Base-by-base conservation (phyloP, 2,888 invertebrate species). In the Sarcophaga caerulescens region DNA sequence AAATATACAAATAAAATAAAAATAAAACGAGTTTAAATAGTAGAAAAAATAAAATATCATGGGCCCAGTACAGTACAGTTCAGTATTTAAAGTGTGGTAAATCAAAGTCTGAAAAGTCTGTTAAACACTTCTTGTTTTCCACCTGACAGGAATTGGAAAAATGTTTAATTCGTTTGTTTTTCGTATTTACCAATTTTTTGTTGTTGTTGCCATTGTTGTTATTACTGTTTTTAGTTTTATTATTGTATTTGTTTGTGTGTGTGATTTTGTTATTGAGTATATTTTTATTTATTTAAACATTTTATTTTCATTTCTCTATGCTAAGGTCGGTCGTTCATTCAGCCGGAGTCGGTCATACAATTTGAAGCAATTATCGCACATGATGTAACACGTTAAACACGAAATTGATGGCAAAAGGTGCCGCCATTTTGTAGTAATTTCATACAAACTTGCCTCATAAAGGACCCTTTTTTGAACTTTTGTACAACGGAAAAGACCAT, bases 81-180 rank as follows among this genome's bases (percentile, higher is more conserved):
- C 71, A 77, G 70, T 80, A 77, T 77, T 80, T 83, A 83, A 83
- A 85, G 80, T 80, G 83, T 83, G 85, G 83, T 86, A 86, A 86
- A 86, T 86, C 85, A 86, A 83, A 86, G 85, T 86, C 83, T 84
- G 77, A 86, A 82, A 83, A 86, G 85, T 83, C 83, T 77, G 85
- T 86, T 83, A 83, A 86, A 86, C 85, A 86, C 80, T 83, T 86
- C 81, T 83, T 69, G 83, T 85, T 83, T 85, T 86, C 80, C 85
- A 86, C 85, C 85, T 83, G 85, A 81, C 83, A 81, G 80, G 79
- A 85, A 77, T 84, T 79, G 77, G 69, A 77, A 78, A 79, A 84
- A 45, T 69, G 63, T 79, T 84, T 70, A 69, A 84, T 74, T 84
- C 78, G 74, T 84, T 84, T 84, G 69, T 78, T 84, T 84, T 23